Evolutionary conservation across 2,888 invertebrate species (phyloP).

Genomic region (Agrotis ipsilon): DNA sequence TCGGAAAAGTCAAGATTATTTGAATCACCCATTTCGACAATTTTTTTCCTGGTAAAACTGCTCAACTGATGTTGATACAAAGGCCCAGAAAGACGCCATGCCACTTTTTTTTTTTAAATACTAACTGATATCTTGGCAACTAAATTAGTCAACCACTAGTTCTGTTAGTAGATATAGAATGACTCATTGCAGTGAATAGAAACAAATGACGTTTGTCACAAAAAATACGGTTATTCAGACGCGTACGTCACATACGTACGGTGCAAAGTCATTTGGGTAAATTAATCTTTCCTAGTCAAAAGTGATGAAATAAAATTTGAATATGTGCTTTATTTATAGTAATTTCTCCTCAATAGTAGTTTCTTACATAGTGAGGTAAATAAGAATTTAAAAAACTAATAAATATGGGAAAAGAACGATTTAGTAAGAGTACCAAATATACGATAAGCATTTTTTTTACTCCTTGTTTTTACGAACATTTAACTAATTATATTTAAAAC

Average conservation of each 20-base stretch:
- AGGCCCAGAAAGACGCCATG: too few species aligned
- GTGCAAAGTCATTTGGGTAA: conserved; percentile 5
- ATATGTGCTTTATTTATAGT: conserved; percentile 9
- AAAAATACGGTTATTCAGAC: conserved; percentile 37
- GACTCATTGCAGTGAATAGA: conserved; percentile 41
- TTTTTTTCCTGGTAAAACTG: too few species aligned
- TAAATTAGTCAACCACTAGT: too few species aligned
- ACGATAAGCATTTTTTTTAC: not conserved
- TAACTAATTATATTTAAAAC: conserved; percentile 4
- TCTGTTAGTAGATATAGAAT: conserved; percentile 4
- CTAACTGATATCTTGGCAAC: too few species aligned
- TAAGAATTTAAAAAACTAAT: too few species aligned
- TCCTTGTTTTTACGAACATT: conserved; percentile 3
- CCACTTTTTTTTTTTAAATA: too few species aligned
- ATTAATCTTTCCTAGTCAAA: conserved; percentile 1
- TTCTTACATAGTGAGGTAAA: not conserved
- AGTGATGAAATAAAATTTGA: not conserved
- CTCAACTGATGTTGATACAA: too few species aligned
- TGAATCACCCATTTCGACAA: too few species aligned
- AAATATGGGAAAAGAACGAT: too few species aligned
- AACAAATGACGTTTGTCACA: conserved; percentile 23
- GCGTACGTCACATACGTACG: not conserved
- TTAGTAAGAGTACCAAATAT: too few species aligned
- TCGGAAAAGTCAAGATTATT: too few species aligned
- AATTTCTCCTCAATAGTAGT: not conserved